phyloP scores from a whole-genome alignment of 2,113 vertebrate species.

The Psittacus erithacus region DNA sequence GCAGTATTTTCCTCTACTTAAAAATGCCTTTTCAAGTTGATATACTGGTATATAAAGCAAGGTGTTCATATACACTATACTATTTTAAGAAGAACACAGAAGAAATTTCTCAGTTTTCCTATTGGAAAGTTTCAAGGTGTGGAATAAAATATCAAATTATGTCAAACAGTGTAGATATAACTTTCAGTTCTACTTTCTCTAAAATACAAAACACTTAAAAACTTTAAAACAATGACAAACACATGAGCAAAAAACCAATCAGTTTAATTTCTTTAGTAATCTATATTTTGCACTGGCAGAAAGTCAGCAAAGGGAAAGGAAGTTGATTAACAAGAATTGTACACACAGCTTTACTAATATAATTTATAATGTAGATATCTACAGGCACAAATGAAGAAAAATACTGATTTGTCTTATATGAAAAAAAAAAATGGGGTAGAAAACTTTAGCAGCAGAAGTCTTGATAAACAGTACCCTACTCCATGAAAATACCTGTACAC shows the following conservation, averaged over 20 bases:
- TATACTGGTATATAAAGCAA: background rate
- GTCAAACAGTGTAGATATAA: background rate
- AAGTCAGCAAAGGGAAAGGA: background rate
- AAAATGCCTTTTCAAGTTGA: background rate
- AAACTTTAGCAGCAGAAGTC: background rate
- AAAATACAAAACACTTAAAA: background rate
- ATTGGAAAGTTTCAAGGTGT: background rate
- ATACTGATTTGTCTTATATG: background rate
- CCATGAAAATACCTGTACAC: background rate
- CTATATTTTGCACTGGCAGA: background rate
- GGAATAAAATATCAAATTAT: background rate
- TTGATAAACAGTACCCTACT: background rate
- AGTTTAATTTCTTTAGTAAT: background rate
- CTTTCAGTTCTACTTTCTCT: background rate
- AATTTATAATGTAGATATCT: background rate
- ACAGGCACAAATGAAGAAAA: background rate
- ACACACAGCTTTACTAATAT: background rate
- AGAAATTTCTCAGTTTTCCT: background rate
- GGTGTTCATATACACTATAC: background rate
- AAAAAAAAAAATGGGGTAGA: background rate
- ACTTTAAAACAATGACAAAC: background rate
- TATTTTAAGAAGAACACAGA: background rate
- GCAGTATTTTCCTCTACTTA: background rate
- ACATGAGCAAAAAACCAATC: background rate
- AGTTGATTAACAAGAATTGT: slow-evolving; percentile 15